These are phyloP conservation scores for Dromas ardeola DNA, from an alignment of 2,113 vertebrate species.

Conservation along the genomic window DNA sequence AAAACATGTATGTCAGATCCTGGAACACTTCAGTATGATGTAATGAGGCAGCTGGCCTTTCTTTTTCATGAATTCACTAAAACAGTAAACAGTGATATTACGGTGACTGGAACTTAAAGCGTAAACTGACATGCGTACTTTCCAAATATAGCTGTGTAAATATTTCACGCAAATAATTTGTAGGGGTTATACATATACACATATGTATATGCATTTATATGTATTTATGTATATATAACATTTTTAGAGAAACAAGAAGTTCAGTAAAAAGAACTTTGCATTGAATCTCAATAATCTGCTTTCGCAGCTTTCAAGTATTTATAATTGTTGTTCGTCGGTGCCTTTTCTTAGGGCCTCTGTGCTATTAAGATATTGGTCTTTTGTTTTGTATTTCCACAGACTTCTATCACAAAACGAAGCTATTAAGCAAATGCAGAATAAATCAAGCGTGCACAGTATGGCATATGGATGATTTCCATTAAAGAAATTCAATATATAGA, in stretches of 20 bases:
- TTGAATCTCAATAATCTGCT: not conserved
- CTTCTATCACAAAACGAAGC: constrained; percentile 36
- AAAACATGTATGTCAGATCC: constrained; percentile 55
- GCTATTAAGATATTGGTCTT: constrained; percentile 32
- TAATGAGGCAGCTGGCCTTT: constrained; percentile 47
- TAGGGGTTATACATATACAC: too few species aligned
- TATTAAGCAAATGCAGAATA: constrained; percentile 64
- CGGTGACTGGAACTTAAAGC: not conserved
- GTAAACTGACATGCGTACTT: not conserved
- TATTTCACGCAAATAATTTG: not conserved
- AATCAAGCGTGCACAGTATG: not conserved
- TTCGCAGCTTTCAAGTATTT: constrained; percentile 40
- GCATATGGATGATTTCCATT: constrained; percentile 47
- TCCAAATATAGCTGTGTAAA: not conserved
- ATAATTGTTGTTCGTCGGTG: not conserved
- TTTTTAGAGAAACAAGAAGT: not conserved
- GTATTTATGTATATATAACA: not conserved
- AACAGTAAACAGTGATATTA: constrained; percentile 3
- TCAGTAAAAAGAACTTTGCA: not conserved
- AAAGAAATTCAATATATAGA: constrained; percentile 31
- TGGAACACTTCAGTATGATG: constrained; percentile 25
- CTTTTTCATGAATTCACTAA: constrained; percentile 26
- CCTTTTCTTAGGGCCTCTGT: not conserved
- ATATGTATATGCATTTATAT: not conserved
- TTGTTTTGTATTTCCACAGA: constrained; percentile 21